Percentiles rank a stretch among this genome's conserved stretches.
phyloP scores from a whole-genome alignment of 2,113 vertebrate species.

The Corapipo altera region DNA sequence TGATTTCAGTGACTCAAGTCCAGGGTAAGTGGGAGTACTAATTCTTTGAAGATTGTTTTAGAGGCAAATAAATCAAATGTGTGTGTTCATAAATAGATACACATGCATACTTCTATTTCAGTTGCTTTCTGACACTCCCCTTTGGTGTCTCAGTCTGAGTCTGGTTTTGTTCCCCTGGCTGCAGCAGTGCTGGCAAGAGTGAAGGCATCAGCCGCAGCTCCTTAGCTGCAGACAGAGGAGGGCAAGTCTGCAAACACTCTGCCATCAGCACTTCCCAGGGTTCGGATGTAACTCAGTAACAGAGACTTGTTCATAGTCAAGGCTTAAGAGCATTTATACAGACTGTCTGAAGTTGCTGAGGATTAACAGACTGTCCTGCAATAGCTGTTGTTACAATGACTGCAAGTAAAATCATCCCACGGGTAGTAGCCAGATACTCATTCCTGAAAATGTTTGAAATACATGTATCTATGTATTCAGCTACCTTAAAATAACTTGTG shows the following conservation, averaged over 20 bases:
- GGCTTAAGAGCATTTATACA: neutral
- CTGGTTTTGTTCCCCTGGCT: neutral
- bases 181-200: neutral
- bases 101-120: rapidly evolving
- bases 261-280: neutral
- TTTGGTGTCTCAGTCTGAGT: rapidly evolving
- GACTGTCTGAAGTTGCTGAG: neutral
- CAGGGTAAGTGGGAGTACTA: neutral
- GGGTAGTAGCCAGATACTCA: neutral
- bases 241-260: neutral
- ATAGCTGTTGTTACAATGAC: neutral
- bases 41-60: neutral
- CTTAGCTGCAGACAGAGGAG: rapidly evolving
- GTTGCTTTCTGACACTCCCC: neutral
- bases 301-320: neutral
- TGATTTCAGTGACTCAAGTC: neutral
- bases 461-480: neutral
- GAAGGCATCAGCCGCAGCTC: neutral
- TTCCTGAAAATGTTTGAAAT: neutral
- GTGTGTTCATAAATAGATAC: neutral
- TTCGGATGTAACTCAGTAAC: neutral
- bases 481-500: neutral
- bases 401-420: neutral
- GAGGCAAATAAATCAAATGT: neutral
- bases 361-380: neutral